A percentile compares a stretch with the other conserved stretches of the same genome.
Evolutionary conservation across 92 coral and sea anemone genomes (phyloP).

Genomic region (Micromussa lordhowensis): DNA sequence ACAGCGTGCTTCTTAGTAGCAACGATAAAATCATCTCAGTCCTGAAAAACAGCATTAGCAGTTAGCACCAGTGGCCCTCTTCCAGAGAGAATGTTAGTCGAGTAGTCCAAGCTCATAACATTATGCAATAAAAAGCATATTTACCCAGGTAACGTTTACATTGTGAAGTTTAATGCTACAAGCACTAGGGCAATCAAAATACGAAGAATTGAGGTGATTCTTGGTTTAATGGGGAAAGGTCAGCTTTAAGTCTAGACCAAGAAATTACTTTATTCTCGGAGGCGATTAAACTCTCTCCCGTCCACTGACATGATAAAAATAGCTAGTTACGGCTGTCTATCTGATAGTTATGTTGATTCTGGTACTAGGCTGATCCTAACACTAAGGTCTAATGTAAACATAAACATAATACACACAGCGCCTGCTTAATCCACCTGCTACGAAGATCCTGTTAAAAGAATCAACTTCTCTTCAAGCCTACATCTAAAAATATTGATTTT

Average conservation of each 20-base stretch:
- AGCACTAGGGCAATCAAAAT: background rate
- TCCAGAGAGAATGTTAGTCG: no score
- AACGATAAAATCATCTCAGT: constrained; percentile 26
- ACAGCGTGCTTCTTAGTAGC: constrained; percentile 40
- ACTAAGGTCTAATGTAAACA: background rate
- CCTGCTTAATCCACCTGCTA: background rate
- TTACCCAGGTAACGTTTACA: background rate
- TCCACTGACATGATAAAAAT: background rate
- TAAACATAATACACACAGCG: background rate
- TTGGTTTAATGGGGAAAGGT: background rate
- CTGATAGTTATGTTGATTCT: background rate
- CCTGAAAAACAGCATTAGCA: constrained; percentile 3
- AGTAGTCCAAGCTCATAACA: no score
- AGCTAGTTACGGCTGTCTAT: background rate
- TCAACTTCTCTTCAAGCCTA: background rate
- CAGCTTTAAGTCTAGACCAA: background rate
- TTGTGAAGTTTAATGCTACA: background rate
- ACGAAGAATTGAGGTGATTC: background rate
- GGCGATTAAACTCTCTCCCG: background rate
- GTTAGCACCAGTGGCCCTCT: background rate
- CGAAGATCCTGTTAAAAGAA: background rate
- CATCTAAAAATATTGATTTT: no score
- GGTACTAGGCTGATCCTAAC: background rate
- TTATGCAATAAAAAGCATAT: background rate
- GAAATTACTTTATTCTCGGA: no score